phyloP scores from a whole-genome alignment of 2,888 invertebrate species.

The Eilema sororculum region DNA sequence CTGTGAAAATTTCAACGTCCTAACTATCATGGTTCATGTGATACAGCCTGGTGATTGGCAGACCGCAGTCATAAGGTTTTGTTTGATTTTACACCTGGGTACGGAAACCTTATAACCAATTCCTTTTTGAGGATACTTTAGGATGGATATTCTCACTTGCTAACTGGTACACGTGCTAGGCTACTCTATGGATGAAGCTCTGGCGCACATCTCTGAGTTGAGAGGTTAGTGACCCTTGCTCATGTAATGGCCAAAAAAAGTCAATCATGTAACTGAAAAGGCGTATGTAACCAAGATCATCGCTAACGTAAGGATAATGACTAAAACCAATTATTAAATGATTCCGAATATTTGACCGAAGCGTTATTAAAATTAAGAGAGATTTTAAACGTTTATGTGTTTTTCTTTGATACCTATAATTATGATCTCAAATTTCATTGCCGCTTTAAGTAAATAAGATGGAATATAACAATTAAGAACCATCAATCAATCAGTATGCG shows the following conservation, averaged over 20 bases:
- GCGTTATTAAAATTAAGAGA: conserved; percentile 1
- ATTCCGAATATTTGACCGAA: background rate
- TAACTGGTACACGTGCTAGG: background rate
- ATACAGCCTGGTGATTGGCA: too few species aligned
- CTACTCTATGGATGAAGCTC: background rate
- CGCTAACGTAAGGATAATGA: background rate
- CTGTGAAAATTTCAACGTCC: too few species aligned
- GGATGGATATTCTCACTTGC: background rate
- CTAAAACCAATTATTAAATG: background rate
- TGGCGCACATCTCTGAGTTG: too few species aligned
- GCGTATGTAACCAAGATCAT: background rate
- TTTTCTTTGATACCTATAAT: background rate
- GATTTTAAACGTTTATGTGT: background rate
- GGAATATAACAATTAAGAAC: background rate
- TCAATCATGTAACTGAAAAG: background rate
- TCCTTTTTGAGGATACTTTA: background rate
- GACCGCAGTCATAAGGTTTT: too few species aligned
- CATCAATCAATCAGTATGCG: background rate
- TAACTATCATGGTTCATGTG: too few species aligned
- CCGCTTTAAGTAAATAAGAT: background rate
- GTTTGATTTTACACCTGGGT: too few species aligned
- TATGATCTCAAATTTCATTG: background rate
- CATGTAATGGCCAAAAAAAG: background rate
- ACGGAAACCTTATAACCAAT: too few species aligned
- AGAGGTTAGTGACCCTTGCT: background rate